Evolutionary conservation across 2,113 vertebrate species (phyloP).

Genomic region (Seriola rivoliana): DNA sequence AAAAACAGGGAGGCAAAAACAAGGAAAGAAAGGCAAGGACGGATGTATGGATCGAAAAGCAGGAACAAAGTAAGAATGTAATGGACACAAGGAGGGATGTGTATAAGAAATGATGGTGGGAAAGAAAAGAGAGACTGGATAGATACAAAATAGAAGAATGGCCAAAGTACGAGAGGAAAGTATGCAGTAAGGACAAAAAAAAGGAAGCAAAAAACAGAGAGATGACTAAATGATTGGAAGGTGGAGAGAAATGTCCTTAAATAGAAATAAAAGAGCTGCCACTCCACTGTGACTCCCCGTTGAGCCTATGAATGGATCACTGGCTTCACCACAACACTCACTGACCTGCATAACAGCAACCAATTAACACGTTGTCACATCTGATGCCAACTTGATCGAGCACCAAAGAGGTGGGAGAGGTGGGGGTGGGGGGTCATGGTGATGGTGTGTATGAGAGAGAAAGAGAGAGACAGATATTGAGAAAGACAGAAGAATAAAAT

Average conservation of each 20-base stretch:
- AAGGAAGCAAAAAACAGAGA: neutral
- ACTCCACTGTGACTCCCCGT: conserved; percentile 32
- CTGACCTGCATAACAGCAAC: conserved; percentile 64
- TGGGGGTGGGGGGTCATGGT: neutral
- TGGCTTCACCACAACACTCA: conserved; percentile 37
- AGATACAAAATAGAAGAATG: neutral
- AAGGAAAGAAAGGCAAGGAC: neutral
- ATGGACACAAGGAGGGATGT: neutral
- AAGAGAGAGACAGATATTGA: conserved; percentile 7
- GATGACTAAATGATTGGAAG: neutral
- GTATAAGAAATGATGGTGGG: neutral
- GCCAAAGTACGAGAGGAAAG: neutral
- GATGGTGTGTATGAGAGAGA: conserved; percentile 8
- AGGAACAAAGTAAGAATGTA: neutral
- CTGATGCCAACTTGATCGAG: conserved; percentile 59
- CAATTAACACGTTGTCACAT: conserved; percentile 71
- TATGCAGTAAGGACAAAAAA: neutral
- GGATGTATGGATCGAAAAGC: neutral
- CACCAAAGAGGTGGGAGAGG: neutral
- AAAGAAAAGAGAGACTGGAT: neutral
- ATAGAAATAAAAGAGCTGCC: conserved; percentile 54
- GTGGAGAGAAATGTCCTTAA: neutral
- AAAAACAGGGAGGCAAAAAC: neutral
- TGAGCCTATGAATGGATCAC: conserved; percentile 51
- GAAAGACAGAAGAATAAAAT: neutral